phyloP scores from a whole-genome alignment of 2,888 invertebrate genomes.

The Patella ulyssiponensis region DNA sequence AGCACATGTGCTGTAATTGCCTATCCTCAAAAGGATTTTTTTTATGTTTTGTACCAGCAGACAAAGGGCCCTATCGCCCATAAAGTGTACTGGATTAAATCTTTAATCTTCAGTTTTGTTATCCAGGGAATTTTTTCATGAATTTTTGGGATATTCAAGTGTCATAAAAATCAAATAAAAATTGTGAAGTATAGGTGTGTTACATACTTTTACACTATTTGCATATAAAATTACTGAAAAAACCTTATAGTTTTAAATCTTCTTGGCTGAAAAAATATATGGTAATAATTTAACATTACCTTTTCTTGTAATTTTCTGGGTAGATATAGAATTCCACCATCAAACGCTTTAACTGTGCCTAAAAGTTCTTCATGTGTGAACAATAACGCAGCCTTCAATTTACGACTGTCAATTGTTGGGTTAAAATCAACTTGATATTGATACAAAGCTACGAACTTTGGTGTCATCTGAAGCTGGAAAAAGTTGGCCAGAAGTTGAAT shows the following conservation, averaged over 20 bases:
- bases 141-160: too few relatives aligned
- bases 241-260: background rate
- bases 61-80: too few relatives aligned
- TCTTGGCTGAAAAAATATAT: background rate
- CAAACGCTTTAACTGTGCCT: constrained; percentile 64
- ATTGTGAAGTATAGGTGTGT: too few relatives aligned
- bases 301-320: constrained; percentile 56
- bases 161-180: too few relatives aligned
- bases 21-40: too few relatives aligned
- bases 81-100: too few relatives aligned
- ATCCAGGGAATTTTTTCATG: too few relatives aligned
- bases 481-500: constrained; percentile 60
- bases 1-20: too few relatives aligned
- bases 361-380: constrained; percentile 51
- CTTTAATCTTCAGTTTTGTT: too few relatives aligned
- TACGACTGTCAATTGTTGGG: constrained; percentile 63
- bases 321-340: constrained; percentile 67
- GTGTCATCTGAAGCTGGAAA: constrained; percentile 54
- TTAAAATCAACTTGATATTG: constrained; percentile 70
- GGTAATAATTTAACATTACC: constrained; percentile 37
- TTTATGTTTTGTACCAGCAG: too few relatives aligned
- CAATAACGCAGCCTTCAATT: constrained; percentile 59
- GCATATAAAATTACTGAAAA: background rate
- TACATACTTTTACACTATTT: too few relatives aligned
- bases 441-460: constrained; percentile 59